Conservation (phyloP, 2,888 invertebrate species). For the Macrophya annulata region DNA sequence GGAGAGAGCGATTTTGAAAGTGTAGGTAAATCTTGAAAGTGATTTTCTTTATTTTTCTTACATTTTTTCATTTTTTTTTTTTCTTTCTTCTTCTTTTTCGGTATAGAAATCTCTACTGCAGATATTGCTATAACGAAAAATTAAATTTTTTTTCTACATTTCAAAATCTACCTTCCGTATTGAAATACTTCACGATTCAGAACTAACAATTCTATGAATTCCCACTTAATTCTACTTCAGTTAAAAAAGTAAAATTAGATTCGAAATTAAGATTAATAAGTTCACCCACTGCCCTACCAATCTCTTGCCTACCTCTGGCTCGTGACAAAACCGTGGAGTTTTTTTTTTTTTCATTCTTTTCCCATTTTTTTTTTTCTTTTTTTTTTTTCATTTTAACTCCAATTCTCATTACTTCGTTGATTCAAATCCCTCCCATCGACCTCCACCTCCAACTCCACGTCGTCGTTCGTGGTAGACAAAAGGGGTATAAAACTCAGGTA, state of each 20-base stretch:
- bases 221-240: conserved; percentile 5
- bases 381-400: background rate
- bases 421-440: background rate
- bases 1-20: conserved; percentile 12
- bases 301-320: background rate
- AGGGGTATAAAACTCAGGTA: conserved; percentile 12
- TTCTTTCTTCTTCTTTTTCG: background rate
- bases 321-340: background rate
- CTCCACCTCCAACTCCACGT: background rate
- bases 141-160: background rate
- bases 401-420: conserved; percentile 14
- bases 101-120: background rate
- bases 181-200: background rate
- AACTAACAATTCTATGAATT: conserved; percentile 27
- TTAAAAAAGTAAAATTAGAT: conserved; percentile 29
- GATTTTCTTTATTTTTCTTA: conserved; percentile 13
- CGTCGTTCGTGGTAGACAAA: conserved; percentile 1
- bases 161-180: background rate
- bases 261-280: conserved; percentile 28
- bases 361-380: background rate
- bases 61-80: background rate
- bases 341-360: background rate
- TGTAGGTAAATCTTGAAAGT: conserved; percentile 36
- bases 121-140: no score
- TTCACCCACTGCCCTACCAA: background rate